Evolutionary conservation across 1,140 invertebrate species (phyloP), one percentile per base, ranked within the genome.

Genomic region (Apocrypta bakeri): DNA sequence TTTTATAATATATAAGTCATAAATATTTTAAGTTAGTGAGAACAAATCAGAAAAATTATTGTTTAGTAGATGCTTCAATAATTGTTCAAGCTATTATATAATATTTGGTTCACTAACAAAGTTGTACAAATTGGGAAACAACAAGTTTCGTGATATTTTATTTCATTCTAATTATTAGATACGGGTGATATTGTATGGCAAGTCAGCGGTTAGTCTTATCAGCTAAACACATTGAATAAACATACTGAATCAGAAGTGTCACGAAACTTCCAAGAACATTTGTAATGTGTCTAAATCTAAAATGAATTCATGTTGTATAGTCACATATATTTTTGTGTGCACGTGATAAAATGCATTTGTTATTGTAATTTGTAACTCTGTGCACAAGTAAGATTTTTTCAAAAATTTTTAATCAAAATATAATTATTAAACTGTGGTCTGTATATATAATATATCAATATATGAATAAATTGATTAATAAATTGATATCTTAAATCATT

Each of bases 291-390:
- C 31, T 66, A 24, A 75, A 61, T 81, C 63, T 64, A 76, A 76
- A 24, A 69, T 69, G 56, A 73, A 42, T 75, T 69, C 33, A 81
- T 64, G 29, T 73, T 80, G 25, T 82, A 76, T 56, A 48, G 73
- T 82, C 64, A 75, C 63, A 76, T 74, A 81, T 81, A 29, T 82
- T 74, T 81, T 24, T 76, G 37, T 76, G 63, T 75, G 80, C 73
- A 76, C 63, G 64, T 76, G 63, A 74, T 76, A 82, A 37, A 37
- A 37, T 56, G 25, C 74, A 76, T 56, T 75, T 76, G 73, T 82
- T 82, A 76, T 56, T 56, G 14, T 69, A 82, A 75, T 82, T 82
- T 76, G 33, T 82, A 82, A 82, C 68, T 56, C 69, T 76, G 80
- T 82, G 80, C 72, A 81, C 79, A 66, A 71, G 14, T 69, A 11